Conservation (phyloP, 1,140 invertebrate genomes). For the Camponotus floridanus region DNA sequence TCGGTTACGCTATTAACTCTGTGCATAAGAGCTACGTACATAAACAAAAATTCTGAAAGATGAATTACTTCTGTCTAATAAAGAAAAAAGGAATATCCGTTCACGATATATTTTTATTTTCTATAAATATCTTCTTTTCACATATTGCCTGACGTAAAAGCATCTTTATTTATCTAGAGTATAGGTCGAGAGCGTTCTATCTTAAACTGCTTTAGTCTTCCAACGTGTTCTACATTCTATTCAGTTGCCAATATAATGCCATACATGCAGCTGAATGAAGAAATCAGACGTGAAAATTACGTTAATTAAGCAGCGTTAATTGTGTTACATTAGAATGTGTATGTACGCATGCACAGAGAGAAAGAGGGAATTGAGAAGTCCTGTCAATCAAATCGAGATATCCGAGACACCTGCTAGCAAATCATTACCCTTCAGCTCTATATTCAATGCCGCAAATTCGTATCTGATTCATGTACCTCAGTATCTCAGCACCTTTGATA, state of each 20-base stretch:
- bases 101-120: background rate
- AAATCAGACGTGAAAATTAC: conserved; percentile 68
- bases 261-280: conserved; percentile 7
- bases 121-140: conserved; percentile 16
- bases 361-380: background rate
- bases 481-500: background rate
- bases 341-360: background rate
- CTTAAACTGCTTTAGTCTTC: conserved; percentile 62
- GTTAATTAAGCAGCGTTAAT: conserved; percentile 69
- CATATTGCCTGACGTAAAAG: background rate
- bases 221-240: background rate
- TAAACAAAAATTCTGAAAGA: conserved; percentile 7
- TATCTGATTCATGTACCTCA: background rate
- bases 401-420: background rate
- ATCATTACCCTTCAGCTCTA: background rate
- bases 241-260: background rate
- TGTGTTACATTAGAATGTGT: conserved; percentile 3
- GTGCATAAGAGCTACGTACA: background rate
- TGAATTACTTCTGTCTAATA: background rate
- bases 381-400: background rate
- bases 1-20: background rate
- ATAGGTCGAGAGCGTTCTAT: conserved; percentile 20
- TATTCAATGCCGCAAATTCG: background rate
- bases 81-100: background rate
- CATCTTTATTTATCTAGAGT: background rate